phyloP scores from a whole-genome alignment of 2,113 vertebrate species.

The Amblyopsis rosae region DNA sequence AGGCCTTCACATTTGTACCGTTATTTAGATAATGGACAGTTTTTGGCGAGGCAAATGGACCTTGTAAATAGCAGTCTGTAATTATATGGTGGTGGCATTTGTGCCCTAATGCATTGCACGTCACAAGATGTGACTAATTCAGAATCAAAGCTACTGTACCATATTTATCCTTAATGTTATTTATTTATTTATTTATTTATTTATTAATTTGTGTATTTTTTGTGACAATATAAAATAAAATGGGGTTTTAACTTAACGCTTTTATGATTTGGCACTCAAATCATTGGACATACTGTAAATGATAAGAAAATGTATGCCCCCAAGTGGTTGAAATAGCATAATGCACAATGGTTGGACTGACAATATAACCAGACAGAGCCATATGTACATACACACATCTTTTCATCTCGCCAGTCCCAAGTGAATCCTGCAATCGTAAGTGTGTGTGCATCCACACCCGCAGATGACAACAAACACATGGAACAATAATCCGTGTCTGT shows the following conservation, averaged over 20 bases:
- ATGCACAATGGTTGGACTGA: constrained; percentile 23
- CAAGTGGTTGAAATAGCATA: constrained; percentile 54
- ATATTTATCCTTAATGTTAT: neutral
- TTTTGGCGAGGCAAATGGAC: neutral
- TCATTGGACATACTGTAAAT: neutral
- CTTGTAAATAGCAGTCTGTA: neutral
- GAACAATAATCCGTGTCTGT: neutral
- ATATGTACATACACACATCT: too few species aligned
- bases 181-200: neutral
- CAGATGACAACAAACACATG: neutral
- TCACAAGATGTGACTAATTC: neutral
- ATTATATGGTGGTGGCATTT: neutral
- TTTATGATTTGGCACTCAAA: constrained; percentile 7
- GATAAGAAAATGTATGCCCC: constrained; percentile 46
- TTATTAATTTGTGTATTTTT: neutral
- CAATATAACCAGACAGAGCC: too few species aligned
- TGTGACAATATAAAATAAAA: neutral
- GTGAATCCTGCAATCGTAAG: neutral
- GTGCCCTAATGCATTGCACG: neutral
- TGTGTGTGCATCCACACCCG: neutral
- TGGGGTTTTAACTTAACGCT: neutral
- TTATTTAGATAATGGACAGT: neutral
- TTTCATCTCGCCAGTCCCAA: too few species aligned
- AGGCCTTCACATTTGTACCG: neutral
- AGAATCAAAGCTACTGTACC: neutral